Conservation (phyloP, 2,888 invertebrate species). For the Ophioninae sp. region DNA sequence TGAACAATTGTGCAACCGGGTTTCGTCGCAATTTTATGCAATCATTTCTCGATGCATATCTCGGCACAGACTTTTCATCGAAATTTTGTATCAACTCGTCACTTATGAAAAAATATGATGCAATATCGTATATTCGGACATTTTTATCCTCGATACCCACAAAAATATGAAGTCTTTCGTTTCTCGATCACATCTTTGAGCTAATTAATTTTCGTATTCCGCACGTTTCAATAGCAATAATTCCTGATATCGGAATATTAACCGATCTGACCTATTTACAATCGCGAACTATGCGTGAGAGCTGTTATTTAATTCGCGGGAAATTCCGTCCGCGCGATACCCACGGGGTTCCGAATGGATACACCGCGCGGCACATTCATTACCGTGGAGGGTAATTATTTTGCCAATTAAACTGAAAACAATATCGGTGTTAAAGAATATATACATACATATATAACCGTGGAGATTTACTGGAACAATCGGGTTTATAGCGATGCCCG, state of each 20-base stretch:
- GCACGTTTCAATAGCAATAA: background rate
- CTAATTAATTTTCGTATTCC: conserved; percentile 8
- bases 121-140: background rate
- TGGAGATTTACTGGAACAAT: background rate
- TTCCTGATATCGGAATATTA: background rate
- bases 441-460: conserved; percentile 14
- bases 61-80: background rate
- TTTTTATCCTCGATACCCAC: background rate
- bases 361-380: background rate
- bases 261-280: conserved; percentile 22
- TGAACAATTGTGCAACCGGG: background rate
- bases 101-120: background rate
- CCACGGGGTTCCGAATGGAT: conserved; percentile 33
- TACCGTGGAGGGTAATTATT: conserved; percentile 46
- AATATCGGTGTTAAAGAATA: conserved; percentile 48
- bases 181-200: background rate
- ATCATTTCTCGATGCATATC: background rate
- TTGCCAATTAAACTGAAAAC: conserved; percentile 58
- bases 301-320: conserved; percentile 46
- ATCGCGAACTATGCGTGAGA: conserved; percentile 15
- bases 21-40: background rate
- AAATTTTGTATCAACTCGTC: background rate
- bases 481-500: conserved; percentile 25
- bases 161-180: background rate
- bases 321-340: conserved; percentile 30